Conservation (phyloP, 2,113 vertebrate species). For the Corythaixoides concolor region DNA sequence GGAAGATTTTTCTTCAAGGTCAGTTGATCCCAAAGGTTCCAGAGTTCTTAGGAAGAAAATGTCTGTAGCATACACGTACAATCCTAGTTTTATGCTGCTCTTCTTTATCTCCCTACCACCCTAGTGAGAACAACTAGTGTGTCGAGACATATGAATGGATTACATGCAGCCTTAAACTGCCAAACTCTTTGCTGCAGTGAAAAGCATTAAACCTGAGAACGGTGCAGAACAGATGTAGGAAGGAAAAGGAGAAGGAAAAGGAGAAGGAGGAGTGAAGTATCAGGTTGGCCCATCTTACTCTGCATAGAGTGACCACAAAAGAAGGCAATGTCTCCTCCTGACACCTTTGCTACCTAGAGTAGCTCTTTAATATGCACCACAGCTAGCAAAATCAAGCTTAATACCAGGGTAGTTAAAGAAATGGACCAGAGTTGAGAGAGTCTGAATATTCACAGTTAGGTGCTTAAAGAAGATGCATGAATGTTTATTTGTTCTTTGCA, state of each 20-base stretch:
- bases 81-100: background rate
- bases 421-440: background rate
- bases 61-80: rapidly evolving
- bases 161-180: background rate
- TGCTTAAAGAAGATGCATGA: background rate
- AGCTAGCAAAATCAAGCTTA: background rate
- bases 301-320: background rate
- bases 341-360: background rate
- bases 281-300: background rate
- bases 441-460: background rate
- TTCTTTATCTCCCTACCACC: background rate
- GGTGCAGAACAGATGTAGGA: background rate
- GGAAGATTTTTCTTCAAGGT: conserved; percentile 24
- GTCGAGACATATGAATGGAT: background rate
- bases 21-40: background rate
- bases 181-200: background rate
- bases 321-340: background rate
- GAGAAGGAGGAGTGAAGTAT: background rate
- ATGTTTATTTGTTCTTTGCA: background rate
- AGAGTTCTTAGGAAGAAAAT: background rate
- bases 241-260: background rate
- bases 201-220: background rate
- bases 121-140: background rate
- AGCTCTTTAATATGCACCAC: background rate
- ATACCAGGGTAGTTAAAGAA: background rate